Evolutionary conservation across 2,888 invertebrate species (phyloP).

Genomic region (Elmis aenea): DNA sequence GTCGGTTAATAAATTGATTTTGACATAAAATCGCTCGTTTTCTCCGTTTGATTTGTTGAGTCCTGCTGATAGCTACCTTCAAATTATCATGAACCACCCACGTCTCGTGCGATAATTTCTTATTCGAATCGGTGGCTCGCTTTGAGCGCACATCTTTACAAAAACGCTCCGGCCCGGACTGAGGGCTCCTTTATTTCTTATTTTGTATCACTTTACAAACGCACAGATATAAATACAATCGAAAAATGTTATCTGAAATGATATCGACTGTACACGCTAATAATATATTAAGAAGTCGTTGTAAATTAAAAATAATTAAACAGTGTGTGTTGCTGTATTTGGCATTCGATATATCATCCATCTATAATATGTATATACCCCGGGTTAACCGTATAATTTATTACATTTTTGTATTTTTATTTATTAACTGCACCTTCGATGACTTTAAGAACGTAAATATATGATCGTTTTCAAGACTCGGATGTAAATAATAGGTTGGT

Average conservation of each 20-base stretch:
- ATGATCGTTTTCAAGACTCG: no score
- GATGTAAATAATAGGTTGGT: no score
- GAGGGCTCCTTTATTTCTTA: no score
- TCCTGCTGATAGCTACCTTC: no score
- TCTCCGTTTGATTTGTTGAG: no score
- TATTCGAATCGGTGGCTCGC: slow-evolving; percentile 1
- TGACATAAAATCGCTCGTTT: no score
- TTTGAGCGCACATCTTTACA: background rate
- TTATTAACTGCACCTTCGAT: no score
- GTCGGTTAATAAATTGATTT: no score
- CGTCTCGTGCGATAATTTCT: slow-evolving; percentile 3
- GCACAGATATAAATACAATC: no score
- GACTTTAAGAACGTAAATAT: no score
- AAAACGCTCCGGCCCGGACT: no score
- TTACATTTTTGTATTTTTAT: slow-evolving; percentile 17
- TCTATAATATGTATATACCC: slow-evolving; percentile 15
- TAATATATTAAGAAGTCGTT: slow-evolving; percentile 38
- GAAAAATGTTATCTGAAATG: slow-evolving; percentile 33
- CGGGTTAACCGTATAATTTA: slow-evolving; percentile 17
- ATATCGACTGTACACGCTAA: slow-evolving; percentile 41
- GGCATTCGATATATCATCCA: slow-evolving; percentile 21
- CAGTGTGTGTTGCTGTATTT: slow-evolving; percentile 28
- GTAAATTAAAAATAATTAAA: slow-evolving; percentile 45
- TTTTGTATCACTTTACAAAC: no score
- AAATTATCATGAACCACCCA: slow-evolving; percentile 2